phyloP scores from a whole-genome alignment of 2,888 invertebrate species.

The Idaea aversata region DNA sequence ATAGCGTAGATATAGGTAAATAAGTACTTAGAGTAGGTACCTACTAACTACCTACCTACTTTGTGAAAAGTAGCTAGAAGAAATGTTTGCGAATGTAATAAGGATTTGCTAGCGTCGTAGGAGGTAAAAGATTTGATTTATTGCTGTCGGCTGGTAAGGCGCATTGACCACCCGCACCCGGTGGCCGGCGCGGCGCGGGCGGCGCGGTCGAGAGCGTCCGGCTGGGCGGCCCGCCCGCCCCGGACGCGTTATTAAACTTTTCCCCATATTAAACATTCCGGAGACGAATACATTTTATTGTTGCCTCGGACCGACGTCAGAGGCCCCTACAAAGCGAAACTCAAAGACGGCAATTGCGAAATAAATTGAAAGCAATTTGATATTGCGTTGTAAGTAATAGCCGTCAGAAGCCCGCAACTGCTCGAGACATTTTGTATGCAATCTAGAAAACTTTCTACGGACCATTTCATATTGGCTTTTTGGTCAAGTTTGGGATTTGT shows the following conservation, averaged over 20 bases:
- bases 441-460: constrained; percentile 62
- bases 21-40: neutral
- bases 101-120: constrained; percentile 69
- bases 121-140: constrained; percentile 80
- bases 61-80: constrained; percentile 42
- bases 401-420: constrained; percentile 71
- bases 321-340: constrained; percentile 80
- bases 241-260: constrained; percentile 81
- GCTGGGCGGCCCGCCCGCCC: constrained; percentile 49
- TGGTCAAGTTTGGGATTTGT: constrained; percentile 35
- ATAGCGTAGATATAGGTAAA: neutral
- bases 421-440: constrained; percentile 72
- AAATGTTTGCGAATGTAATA: constrained; percentile 74
- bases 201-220: constrained; percentile 40
- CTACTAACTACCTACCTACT: constrained; percentile 18
- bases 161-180: constrained; percentile 57
- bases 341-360: constrained; percentile 81
- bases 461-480: constrained; percentile 57
- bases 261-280: constrained; percentile 82
- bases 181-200: constrained; percentile 32
- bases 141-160: constrained; percentile 66
- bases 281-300: constrained; percentile 82
- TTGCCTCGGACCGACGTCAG: constrained; percentile 80
- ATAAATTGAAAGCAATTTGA: constrained; percentile 81
- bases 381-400: constrained; percentile 81